phyloP scores from a whole-genome alignment of 2,797 vertebrate genomes.

The Silurus lanzhouensis region DNA sequence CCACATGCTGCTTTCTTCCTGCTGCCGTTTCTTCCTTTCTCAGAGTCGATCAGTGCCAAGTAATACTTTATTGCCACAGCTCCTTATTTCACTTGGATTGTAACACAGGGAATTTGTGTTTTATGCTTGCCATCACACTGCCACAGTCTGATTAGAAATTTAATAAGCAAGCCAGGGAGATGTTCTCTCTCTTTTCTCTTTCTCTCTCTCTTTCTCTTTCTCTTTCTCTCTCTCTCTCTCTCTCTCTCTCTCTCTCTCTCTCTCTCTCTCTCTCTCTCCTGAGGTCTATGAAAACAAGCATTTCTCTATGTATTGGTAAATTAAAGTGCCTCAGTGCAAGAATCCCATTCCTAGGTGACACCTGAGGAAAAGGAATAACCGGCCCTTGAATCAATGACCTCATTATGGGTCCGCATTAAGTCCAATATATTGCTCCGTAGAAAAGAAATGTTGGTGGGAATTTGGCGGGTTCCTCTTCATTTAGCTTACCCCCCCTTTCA shows the following conservation, averaged over 20 bases:
- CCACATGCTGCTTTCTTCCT: constrained; percentile 17
- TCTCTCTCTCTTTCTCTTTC: constrained; percentile 54
- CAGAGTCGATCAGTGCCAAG: constrained; percentile 41
- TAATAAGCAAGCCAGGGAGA: constrained; percentile 53
- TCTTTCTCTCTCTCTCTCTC: constrained; percentile 9
- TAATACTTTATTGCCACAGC: constrained; percentile 45
- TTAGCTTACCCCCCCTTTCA: constrained; percentile 14
- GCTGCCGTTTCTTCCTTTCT: constrained; percentile 26
- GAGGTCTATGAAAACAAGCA: constrained; percentile 46
- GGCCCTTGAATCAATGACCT: constrained; percentile 46
- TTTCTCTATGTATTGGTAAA: constrained; percentile 40
- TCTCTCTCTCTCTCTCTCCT: neutral
- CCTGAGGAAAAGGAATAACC: constrained; percentile 22
- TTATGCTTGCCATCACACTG: constrained; percentile 55
- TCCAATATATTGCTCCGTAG: constrained; percentile 18
- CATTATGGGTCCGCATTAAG: constrained; percentile 50
- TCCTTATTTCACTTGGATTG: constrained; percentile 47
- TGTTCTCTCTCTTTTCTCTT: constrained; percentile 8
- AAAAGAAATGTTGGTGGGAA: constrained; percentile 24
- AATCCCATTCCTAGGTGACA: constrained; percentile 21
- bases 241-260: constrained; percentile 55
- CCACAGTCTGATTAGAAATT: constrained; percentile 57
- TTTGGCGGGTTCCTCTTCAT: constrained; percentile 42
- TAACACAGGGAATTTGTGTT: constrained; percentile 55
- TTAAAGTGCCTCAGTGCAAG: constrained; percentile 31